Conservation (phyloP, 2,888 invertebrate genomes). For the Sisyra terminalis region DNA sequence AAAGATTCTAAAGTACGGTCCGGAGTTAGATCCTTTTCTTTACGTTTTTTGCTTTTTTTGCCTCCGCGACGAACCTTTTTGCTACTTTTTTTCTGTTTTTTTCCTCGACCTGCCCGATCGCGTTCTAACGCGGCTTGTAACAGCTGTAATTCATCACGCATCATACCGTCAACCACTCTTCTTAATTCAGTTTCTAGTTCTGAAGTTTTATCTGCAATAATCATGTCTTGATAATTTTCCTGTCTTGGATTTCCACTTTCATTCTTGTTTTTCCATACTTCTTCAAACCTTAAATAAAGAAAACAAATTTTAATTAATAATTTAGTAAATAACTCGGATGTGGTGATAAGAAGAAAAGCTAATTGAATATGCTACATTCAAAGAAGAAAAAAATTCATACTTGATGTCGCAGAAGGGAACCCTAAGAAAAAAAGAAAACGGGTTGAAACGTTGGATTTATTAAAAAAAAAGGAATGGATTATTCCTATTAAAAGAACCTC, state of each 20-base stretch:
- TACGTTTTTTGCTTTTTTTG: conserved; percentile 84
- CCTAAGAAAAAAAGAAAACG: too few relatives aligned
- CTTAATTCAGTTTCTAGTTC: conserved; percentile 73
- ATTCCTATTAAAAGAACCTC: too few relatives aligned
- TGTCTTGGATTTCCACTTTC: conserved; percentile 60
- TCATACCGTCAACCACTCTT: conserved; percentile 61
- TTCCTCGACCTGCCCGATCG: conserved; percentile 54
- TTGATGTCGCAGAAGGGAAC: too few relatives aligned
- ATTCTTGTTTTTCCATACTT: conserved; percentile 68
- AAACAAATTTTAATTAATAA: background rate
- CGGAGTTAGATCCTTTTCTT: conserved; percentile 86
- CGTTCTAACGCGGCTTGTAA: conserved; percentile 56
- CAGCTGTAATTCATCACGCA: conserved; percentile 51
- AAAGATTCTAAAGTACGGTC: conserved; percentile 80
- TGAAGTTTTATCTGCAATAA: conserved; percentile 64
- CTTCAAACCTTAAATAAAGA: conserved; percentile 47
- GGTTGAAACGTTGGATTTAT: too few relatives aligned
- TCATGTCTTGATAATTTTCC: conserved; percentile 63
- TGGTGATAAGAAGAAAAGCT: too few relatives aligned
- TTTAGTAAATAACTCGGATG: background rate
- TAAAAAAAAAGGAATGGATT: too few relatives aligned
- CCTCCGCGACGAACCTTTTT: conserved; percentile 64
- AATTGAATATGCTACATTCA: background rate
- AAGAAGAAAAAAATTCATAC: conserved; percentile 2
- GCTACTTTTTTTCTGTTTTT: conserved; percentile 58